Percentiles rank a stretch among this genome's conserved stretches.
These are phyloP conservation scores for Trogon melanurus DNA, from an alignment of 2,113 vertebrate species.

Conservation along the genomic window DNA sequence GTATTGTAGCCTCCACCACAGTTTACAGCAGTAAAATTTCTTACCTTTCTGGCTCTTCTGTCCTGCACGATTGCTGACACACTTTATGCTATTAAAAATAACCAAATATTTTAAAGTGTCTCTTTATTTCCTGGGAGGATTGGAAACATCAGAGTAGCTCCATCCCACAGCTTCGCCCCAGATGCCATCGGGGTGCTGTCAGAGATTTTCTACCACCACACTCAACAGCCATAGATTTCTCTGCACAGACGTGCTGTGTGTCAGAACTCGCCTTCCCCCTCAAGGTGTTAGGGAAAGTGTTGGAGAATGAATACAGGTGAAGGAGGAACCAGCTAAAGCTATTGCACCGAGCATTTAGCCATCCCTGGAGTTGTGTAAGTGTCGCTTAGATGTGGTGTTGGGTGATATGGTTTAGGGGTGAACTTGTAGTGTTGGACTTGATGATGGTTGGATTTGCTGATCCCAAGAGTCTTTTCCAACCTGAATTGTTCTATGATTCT, in stretches of 20 bases:
- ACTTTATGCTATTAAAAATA: neutral
- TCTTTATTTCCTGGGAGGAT: neutral
- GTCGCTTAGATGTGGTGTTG: no score
- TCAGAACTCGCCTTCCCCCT: neutral
- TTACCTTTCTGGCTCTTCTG: neutral
- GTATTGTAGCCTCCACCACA: accelerated
- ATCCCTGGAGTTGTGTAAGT: no score
- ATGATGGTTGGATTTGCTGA: no score
- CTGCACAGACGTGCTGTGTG: neutral
- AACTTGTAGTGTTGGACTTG: no score
- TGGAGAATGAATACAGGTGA: neutral
- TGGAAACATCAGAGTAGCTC: neutral
- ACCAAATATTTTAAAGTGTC: neutral
- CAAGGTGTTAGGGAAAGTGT: neutral
- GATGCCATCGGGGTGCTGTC: accelerated
- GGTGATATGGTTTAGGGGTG: no score
- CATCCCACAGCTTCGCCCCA: neutral
- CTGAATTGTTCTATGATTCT: no score
- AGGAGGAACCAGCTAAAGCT: neutral
- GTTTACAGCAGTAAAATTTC: neutral
- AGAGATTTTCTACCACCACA: neutral
- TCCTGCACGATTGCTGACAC: neutral
- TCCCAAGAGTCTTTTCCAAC: no score
- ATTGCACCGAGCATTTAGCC: neutral
- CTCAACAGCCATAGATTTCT: neutral